phyloP scores from a whole-genome alignment of 1,140 invertebrate genomes.

The Melitaea cinxia region DNA sequence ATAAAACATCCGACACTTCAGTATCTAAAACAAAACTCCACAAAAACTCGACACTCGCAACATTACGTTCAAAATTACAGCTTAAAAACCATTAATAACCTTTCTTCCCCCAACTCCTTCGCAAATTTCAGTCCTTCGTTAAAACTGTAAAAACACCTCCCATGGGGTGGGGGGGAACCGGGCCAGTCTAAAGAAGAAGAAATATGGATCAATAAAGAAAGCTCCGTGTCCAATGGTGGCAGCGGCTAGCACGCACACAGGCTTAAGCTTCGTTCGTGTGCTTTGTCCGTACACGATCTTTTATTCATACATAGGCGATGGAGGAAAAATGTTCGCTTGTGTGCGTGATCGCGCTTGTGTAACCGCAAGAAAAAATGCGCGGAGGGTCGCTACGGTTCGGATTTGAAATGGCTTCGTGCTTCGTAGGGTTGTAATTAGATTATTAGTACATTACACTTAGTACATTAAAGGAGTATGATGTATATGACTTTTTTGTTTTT shows the following conservation, averaged over 20 bases:
- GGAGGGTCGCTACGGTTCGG: constrained; percentile 29
- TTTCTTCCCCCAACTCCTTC: constrained; percentile 60
- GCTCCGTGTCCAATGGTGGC: constrained; percentile 77
- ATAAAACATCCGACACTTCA: constrained; percentile 18
- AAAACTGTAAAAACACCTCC: constrained; percentile 79
- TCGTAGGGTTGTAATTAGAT: constrained; percentile 27
- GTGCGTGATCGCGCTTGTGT: constrained; percentile 50
- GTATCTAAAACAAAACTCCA: constrained; percentile 45
- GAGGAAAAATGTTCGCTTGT: constrained; percentile 54
- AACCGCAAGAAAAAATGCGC: constrained; percentile 54
- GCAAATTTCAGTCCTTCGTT: constrained; percentile 70
- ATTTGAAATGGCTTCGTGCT: constrained; percentile 30
- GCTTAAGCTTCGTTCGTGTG: constrained; percentile 19
- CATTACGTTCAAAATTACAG: constrained; percentile 70
- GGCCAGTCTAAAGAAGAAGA: constrained; percentile 80
- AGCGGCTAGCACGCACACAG: constrained; percentile 72
- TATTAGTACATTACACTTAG: constrained; percentile 21
- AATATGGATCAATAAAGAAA: constrained; percentile 82
- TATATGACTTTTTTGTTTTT: background rate
- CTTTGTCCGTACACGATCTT: constrained; percentile 37
- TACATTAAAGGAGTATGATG: background rate
- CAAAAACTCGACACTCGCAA: constrained; percentile 53
- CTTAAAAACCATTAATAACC: constrained; percentile 80
- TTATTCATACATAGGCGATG: constrained; percentile 43
- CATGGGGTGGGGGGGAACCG: constrained; percentile 36